phyloP scores from a whole-genome alignment of 2,888 invertebrate species.

The Stictocephala bisonia region DNA sequence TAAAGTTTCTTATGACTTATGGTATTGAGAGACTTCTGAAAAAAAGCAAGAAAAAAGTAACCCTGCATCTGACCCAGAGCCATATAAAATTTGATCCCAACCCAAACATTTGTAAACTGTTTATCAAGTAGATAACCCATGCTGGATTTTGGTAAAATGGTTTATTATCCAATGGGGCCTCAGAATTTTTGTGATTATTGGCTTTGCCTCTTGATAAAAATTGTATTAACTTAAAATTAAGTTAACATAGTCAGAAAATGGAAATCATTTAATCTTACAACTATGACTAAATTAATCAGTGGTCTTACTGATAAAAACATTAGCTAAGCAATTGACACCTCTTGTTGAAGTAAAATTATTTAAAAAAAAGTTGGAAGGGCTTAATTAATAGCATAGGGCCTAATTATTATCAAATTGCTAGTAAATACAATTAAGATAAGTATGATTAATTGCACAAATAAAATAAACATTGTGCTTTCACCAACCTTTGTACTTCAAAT shows the following conservation, averaged over 20 bases:
- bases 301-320: neutral
- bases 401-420: neutral
- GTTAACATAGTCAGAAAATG: neutral
- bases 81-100: too few relatives aligned
- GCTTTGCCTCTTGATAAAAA: neutral
- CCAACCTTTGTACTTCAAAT: conserved; percentile 91
- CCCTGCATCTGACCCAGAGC: too few relatives aligned
- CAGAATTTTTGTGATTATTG: neutral
- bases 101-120: too few relatives aligned
- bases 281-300: neutral
- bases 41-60: too few relatives aligned
- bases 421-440: too few relatives aligned
- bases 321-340: neutral
- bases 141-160: neutral
- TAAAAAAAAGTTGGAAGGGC: neutral
- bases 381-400: neutral
- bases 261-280: neutral
- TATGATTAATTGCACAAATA: too few relatives aligned
- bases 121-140: neutral
- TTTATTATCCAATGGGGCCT: neutral
- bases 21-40: too few relatives aligned
- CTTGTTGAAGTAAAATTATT: neutral
- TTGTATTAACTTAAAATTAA: neutral
- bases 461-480: too few relatives aligned
- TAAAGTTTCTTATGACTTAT: too few relatives aligned